Evolutionary conservation across 2,113 vertebrate genomes (phyloP).

Genomic region (Chionomys nivalis): DNA sequence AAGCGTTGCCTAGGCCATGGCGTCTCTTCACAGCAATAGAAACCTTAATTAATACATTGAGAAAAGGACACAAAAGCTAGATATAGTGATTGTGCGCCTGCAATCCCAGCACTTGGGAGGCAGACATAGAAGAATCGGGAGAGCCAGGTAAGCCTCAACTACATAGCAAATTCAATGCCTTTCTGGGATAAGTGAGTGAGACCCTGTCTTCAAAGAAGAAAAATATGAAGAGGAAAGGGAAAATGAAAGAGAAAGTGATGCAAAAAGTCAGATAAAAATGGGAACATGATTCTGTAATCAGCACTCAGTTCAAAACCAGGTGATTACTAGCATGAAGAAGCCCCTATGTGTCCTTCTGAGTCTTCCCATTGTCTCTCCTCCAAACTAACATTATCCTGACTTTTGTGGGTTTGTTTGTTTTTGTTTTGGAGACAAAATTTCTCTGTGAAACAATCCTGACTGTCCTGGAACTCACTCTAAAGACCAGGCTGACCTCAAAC

Average conservation of each 20-base stretch:
- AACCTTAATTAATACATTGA: background rate
- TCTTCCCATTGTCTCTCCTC: background rate
- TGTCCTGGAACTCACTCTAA: background rate
- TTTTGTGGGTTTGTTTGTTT: background rate
- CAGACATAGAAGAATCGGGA: too few relatives aligned
- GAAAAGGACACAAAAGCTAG: background rate
- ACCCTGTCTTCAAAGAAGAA: background rate
- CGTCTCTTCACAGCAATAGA: background rate
- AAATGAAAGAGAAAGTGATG: background rate
- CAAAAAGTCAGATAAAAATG: slow-evolving; percentile 50
- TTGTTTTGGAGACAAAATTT: background rate
- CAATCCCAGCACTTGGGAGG: background rate
- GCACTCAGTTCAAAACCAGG: background rate
- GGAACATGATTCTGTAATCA: background rate
- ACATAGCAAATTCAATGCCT: background rate
- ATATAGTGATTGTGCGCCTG: background rate
- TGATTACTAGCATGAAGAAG: background rate
- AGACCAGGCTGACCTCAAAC: background rate
- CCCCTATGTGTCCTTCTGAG: background rate
- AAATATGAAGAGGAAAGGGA: background rate
- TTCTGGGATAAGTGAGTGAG: background rate
- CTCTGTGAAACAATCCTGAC: background rate
- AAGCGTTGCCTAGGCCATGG: background rate
- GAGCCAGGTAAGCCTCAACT: background rate
- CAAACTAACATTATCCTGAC: background rate